Percentiles rank a stretch among this genome's conserved stretches.
Evolutionary conservation across 2,113 vertebrate genomes (phyloP).

Genomic region (Chaetodon auriga): DNA sequence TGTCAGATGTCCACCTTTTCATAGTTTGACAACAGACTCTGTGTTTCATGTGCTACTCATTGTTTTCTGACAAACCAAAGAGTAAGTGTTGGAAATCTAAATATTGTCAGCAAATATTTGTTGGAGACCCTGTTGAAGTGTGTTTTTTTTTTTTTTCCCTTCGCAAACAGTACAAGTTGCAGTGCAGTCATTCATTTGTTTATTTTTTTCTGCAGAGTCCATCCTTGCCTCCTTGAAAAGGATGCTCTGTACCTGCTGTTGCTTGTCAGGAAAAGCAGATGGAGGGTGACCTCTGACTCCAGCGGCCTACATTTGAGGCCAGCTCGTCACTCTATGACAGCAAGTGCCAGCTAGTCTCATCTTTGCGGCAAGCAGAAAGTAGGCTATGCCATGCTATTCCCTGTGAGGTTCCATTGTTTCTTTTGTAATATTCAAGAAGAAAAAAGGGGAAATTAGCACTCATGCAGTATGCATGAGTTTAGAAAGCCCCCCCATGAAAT

Average conservation of each 20-base stretch:
- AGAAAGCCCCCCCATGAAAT: slow-evolving; percentile 30
- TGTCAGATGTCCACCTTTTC: background rate
- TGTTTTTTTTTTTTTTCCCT: background rate
- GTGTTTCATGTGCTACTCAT: background rate
- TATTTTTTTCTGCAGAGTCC: background rate
- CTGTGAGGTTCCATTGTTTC: slow-evolving; percentile 41
- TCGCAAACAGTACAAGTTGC: background rate
- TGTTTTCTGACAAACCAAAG: background rate
- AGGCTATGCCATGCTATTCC: slow-evolving; percentile 23
- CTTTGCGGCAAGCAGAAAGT: slow-evolving; percentile 44
- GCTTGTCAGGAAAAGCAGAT: slow-evolving; percentile 53
- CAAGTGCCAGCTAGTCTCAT: background rate
- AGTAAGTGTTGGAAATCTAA: background rate
- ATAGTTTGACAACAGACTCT: background rate
- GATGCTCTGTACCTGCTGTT: slow-evolving; percentile 51
- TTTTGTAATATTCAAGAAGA: slow-evolving; percentile 66
- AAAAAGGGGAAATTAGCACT: slow-evolving; percentile 74
- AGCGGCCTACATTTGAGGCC: slow-evolving; percentile 52
- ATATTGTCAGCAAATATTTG: background rate
- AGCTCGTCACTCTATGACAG: slow-evolving; percentile 38
- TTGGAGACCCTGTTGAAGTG: background rate
- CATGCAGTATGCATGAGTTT: slow-evolving; percentile 75
- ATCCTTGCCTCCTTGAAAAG: slow-evolving; percentile 36
- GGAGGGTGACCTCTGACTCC: slow-evolving; percentile 43
- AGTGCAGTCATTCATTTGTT: background rate